Evolutionary conservation across 2,113 vertebrate genomes (phyloP), one percentile per base, ranked within the genome.

Genomic region (Hemichromis elongatus): DNA sequence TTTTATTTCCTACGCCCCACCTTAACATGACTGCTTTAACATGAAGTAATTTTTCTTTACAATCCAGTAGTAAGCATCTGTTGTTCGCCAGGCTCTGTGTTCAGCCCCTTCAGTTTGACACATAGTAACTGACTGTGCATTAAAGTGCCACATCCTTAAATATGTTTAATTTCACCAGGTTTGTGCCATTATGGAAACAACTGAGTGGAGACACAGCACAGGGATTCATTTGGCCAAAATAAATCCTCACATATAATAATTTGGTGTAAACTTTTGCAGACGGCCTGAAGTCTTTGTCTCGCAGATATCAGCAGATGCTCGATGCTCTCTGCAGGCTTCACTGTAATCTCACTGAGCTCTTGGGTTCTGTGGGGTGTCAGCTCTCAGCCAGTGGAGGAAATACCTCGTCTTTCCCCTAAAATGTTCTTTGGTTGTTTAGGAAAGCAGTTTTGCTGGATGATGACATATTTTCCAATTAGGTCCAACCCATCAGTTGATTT

Each of bases 1-100:
- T 70, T 21, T 47, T 70, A 10, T 70, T 47, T 47, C 21, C 1
- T 26, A 1, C 0, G 13, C 37, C 8, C 37, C 1, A 26, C 0
- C 21, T 26, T 70, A 70, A 45, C 45, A 18, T 47, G 5, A 26
- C 66, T 70, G 63, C 37, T 70, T 70, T 24, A 70, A 26, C 21
- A 0, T 18, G 40, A 70, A 70, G 21, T 70, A 4, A 18, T 18
- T 9, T 14, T 21, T 28, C 14, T 70, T 70, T 47, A 18, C 66
- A 70, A 28, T 18, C 66, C 66, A 28, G 21, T 18, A 45, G 7
- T 16, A 45, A 42, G 63, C 21, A 70, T 70, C 40, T 1, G 3
- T 47, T 16, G 37, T 16, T 68, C 63, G 42, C n/a, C 37, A 0
- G 3, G 35, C 63, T 68, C 63, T 16, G 37, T 42, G n/a, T 24